A percentile compares a stretch with the other conserved stretches of the same genome.
Conservation (phyloP, 2,888 invertebrate genomes). For the Drepana falcataria region DNA sequence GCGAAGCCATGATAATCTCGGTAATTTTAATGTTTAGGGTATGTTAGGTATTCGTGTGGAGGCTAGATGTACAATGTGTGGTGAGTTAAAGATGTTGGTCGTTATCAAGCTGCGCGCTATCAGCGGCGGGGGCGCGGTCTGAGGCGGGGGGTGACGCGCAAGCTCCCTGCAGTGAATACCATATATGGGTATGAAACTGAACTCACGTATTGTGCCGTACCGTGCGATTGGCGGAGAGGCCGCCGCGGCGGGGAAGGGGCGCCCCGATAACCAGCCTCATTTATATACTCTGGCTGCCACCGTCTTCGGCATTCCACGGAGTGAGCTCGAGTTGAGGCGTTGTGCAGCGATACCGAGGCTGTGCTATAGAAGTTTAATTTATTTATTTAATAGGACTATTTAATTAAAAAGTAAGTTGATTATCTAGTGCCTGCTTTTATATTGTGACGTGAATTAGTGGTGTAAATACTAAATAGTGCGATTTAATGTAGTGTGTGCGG, state of each 20-base stretch:
- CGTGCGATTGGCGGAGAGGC: slow-evolving; percentile 81
- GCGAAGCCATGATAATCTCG: neutral
- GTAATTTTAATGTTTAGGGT: neutral
- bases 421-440: slow-evolving; percentile 36
- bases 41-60: slow-evolving; percentile 14
- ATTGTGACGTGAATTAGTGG: slow-evolving; percentile 44
- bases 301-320: slow-evolving; percentile 72
- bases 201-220: slow-evolving; percentile 74
- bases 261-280: slow-evolving; percentile 74
- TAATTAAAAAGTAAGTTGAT: slow-evolving; percentile 74
- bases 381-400: slow-evolving; percentile 77
- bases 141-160: slow-evolving; percentile 56
- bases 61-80: slow-evolving; percentile 31
- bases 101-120: slow-evolving; percentile 63
- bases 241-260: slow-evolving; percentile 73
- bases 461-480: slow-evolving; percentile 43
- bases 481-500: slow-evolving; percentile 47
- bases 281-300: slow-evolving; percentile 76
- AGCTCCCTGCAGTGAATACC: slow-evolving; percentile 79
- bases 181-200: slow-evolving; percentile 67
- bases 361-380: slow-evolving; percentile 75
- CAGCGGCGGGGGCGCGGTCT: slow-evolving; percentile 35
- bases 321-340: slow-evolving; percentile 71
- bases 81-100: slow-evolving; percentile 35
- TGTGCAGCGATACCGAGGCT: slow-evolving; percentile 73